Base-by-base conservation (phyloP, 2,888 invertebrate species). In the Stenichneumon culpator region DNA sequence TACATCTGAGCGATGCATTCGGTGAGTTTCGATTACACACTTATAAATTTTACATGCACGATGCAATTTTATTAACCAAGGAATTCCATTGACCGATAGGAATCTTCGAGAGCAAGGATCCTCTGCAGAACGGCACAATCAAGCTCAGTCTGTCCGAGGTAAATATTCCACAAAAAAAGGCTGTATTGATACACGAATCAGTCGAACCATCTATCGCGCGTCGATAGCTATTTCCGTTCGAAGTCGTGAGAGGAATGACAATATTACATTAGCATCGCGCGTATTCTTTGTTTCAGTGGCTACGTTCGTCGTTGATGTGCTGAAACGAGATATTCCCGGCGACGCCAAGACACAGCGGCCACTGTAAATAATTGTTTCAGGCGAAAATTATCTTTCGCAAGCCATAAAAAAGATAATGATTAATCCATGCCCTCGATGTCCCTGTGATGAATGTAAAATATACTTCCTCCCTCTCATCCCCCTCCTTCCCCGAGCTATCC, bases 1-100 rank as follows among this genome's bases (percentile, higher is more conserved):
- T 98, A 90, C 98, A 98, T 93, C 95, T 98, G 84, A 98, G 97
- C 88, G 96, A 98, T 74, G 97, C 98, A 22, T 98, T 98, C 93
- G 97, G 98, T 97, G 95, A 96, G 96, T 94, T 36, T 47, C 70
- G 22, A 77, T 68, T 44, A 14, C 25, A 0, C 2, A 57, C 22
- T 25, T 25, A 22, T 57, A 1, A 14, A 57, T 25, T 25, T 60
- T 70, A 9, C 22, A 63, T 60, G 60, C 25, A 60, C 0, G 11
- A 25, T 69, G 16, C 14, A 39, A 67, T 82, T 86, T 84, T 69
- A 86, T 95, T 95, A 69, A 63, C 28, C 25, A n/a, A 32, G n/a
- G 2, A 5, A 63, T 63, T 32, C 32, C 16, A 7, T 5, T 32
- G 63, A 0, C 32, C 60, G 32, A 28, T 91, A 96, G 96, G 95